Evolutionary conservation across 2,888 invertebrate species (phyloP).

Genomic region (Globia sparganii): DNA sequence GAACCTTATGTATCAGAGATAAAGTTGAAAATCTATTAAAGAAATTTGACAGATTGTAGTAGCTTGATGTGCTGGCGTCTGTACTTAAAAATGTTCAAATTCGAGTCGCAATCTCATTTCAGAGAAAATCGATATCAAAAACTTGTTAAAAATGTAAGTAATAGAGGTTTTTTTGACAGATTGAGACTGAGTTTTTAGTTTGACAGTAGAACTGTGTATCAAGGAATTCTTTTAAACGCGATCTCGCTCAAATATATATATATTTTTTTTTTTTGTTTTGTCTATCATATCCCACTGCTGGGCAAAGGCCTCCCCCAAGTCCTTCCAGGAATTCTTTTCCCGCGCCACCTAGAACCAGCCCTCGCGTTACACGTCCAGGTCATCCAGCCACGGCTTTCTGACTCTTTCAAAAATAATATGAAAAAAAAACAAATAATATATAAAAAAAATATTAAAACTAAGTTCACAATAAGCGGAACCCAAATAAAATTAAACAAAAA

Average conservation of each 20-base stretch:
- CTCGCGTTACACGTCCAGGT: background rate
- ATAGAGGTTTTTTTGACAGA: background rate
- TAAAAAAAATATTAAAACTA: background rate
- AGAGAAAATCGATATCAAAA: background rate
- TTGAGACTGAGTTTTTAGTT: background rate
- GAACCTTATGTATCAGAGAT: too few relatives aligned
- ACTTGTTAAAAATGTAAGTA: background rate
- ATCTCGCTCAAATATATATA: background rate
- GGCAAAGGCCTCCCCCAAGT: background rate
- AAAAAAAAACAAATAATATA: background rate
- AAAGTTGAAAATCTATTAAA: too few relatives aligned
- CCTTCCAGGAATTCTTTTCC: background rate
- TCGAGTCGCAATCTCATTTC: too few relatives aligned
- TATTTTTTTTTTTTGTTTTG: background rate
- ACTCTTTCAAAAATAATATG: background rate
- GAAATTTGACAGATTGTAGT: too few relatives aligned
- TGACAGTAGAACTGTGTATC: background rate
- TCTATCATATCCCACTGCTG: background rate
- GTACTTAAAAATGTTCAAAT: background rate
- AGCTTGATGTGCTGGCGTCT: too few relatives aligned
- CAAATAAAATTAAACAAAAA: conserved; percentile 16
- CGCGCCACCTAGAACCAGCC: background rate
- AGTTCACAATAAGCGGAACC: conserved; percentile 7
- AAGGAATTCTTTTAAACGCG: background rate
- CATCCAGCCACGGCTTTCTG: background rate